Conservation (phyloP, 2,888 invertebrate species). For the Mimas tiliae region DNA sequence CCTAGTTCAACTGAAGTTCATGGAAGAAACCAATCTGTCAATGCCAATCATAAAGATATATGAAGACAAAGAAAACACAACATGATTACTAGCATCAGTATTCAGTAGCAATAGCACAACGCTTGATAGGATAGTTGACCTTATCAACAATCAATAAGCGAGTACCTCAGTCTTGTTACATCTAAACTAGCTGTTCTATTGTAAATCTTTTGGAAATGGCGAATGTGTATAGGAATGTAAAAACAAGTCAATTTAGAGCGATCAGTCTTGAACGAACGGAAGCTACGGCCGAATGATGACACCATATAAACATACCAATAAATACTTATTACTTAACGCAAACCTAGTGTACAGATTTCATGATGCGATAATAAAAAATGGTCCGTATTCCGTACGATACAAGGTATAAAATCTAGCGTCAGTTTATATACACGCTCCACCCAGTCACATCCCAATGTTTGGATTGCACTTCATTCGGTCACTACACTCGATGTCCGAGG, state of each 20-base stretch:
- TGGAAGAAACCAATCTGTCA: neutral
- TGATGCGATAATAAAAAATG: constrained; percentile 61
- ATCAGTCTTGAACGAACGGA: constrained; percentile 79
- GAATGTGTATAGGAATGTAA: constrained; percentile 72
- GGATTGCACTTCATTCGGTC: constrained; percentile 46
- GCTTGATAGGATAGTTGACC: constrained; percentile 73
- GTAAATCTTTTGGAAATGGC: constrained; percentile 41
- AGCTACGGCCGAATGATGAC: constrained; percentile 58
- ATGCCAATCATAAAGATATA: constrained; percentile 23
- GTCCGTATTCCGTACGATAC: constrained; percentile 79
- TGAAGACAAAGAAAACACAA: constrained; percentile 3
- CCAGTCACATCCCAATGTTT: constrained; percentile 49
- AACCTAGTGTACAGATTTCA: constrained; percentile 57
- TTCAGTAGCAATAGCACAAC: constrained; percentile 38
- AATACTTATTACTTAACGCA: constrained; percentile 82
- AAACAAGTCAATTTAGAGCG: constrained; percentile 76
- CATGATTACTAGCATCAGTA: constrained; percentile 37
- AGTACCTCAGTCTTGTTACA: constrained; percentile 59
- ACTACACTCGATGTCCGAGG: constrained; percentile 31
- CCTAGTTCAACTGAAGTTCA: neutral
- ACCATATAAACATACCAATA: constrained; percentile 60
- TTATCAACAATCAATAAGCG: constrained; percentile 76
- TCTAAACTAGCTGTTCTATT: constrained; percentile 17
- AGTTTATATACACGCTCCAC: constrained; percentile 81
- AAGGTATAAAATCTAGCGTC: constrained; percentile 80